These are phyloP conservation scores for Alloscopus bannaensis DNA, from an alignment of 2,888 invertebrate species.

Conservation along the genomic window DNA sequence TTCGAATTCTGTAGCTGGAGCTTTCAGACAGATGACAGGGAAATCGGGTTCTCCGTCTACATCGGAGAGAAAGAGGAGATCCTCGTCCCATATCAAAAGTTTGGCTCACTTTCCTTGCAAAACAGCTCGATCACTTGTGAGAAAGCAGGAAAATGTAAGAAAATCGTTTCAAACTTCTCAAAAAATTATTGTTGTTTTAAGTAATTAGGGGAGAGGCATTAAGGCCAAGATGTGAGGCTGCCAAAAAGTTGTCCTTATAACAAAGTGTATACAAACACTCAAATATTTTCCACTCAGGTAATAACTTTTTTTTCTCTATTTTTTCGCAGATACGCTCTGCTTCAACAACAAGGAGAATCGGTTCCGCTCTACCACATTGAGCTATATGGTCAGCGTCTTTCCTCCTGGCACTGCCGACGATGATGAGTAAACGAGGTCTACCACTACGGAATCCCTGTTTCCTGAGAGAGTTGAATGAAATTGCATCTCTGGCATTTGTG, in stretches of 20 bases:
- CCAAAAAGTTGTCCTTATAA: slow-evolving; percentile 50
- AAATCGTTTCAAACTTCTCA: background rate
- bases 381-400: slow-evolving; percentile 69
- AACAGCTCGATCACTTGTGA: slow-evolving; percentile 70
- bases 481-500: slow-evolving; percentile 21
- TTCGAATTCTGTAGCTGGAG: slow-evolving; percentile 61
- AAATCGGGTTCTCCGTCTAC: slow-evolving; percentile 72
- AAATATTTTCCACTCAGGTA: slow-evolving; percentile 7
- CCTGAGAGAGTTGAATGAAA: no score
- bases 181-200: slow-evolving; percentile 19
- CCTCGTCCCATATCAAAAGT: slow-evolving; percentile 71
- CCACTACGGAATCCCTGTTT: background rate
- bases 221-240: slow-evolving; percentile 38
- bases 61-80: slow-evolving; percentile 70
- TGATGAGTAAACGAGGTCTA: slow-evolving; percentile 49
- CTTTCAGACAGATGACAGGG: slow-evolving; percentile 72
- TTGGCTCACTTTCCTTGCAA: slow-evolving; percentile 67
- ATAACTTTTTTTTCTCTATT: slow-evolving; percentile 16
- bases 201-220: slow-evolving; percentile 32
- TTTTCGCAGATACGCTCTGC: slow-evolving; percentile 69
- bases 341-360: slow-evolving; percentile 72
- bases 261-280: slow-evolving; percentile 8
- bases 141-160: slow-evolving; percentile 71
- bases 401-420: slow-evolving; percentile 70
- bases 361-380: slow-evolving; percentile 70